Evolutionary conservation across 2,888 invertebrate genomes (phyloP).

Genomic region (Thera obeliscata): DNA sequence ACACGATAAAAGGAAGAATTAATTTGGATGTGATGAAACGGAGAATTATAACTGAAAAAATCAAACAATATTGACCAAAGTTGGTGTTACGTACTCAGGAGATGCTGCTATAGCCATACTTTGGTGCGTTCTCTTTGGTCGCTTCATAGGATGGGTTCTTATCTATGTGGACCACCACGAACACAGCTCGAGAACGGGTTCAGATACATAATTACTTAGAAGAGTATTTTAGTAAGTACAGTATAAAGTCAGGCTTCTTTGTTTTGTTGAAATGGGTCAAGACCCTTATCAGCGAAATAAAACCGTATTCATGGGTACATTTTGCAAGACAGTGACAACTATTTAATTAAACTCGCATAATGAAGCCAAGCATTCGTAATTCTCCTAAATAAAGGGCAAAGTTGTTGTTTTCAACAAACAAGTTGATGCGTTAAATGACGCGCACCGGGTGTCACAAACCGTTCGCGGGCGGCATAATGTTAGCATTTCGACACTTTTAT

Average conservation of each 20-base stretch:
- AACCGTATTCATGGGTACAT: not conserved
- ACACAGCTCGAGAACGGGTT: too few relatives aligned
- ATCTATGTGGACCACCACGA: too few relatives aligned
- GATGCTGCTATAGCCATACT: too few relatives aligned
- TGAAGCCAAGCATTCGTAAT: conserved; percentile 21
- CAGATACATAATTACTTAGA: too few relatives aligned
- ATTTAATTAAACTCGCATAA: conserved; percentile 22
- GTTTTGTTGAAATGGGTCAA: not conserved
- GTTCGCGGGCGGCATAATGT: conserved; percentile 62
- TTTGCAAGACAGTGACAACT: conserved; percentile 1
- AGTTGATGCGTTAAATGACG: conserved; percentile 66
- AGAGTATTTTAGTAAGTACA: too few relatives aligned
- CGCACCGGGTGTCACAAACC: conserved; percentile 61
- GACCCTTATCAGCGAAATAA: not conserved
- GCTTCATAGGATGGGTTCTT: too few relatives aligned
- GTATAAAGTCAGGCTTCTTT: not conserved
- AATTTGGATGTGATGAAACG: too few relatives aligned
- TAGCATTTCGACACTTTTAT: conserved; percentile 66
- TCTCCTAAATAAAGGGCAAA: conserved; percentile 37
- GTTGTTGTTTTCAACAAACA: conserved; percentile 46
- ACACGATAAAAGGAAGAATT: too few relatives aligned
- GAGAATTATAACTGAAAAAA: too few relatives aligned
- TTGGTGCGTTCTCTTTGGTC: too few relatives aligned
- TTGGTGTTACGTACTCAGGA: too few relatives aligned
- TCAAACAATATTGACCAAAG: too few relatives aligned